Evolutionary conservation across 2,888 invertebrate genomes (phyloP).

Genomic region (Ectemnius continuus): DNA sequence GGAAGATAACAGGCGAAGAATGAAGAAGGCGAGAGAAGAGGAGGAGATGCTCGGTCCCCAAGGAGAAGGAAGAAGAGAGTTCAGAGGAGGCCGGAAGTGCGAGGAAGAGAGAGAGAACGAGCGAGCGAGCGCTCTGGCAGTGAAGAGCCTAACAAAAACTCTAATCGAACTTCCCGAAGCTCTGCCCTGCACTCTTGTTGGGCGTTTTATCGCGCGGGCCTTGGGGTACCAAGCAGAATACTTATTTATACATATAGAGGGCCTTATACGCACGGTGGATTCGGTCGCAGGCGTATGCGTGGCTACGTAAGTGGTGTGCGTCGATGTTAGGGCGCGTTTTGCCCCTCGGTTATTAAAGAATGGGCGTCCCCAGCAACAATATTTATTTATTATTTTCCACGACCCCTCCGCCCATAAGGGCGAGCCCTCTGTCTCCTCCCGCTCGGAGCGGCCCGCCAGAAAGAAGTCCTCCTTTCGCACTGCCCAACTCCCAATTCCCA

Average conservation of each 20-base stretch:
- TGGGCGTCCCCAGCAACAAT: constrained; percentile 63
- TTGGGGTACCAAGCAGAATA: constrained; percentile 50
- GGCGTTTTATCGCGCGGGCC: constrained; percentile 56
- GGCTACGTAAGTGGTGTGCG: background rate
- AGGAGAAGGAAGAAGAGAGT: constrained; percentile 32
- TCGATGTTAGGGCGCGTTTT: constrained; percentile 30
- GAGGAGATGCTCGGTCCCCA: constrained; percentile 19
- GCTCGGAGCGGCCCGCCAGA: constrained; percentile 11
- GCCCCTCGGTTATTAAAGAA: constrained; percentile 65
- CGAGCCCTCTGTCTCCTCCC: constrained; percentile 33
- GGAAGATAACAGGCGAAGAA: constrained; percentile 26
- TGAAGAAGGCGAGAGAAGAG: constrained; percentile 6
- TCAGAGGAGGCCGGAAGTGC: constrained; percentile 33
- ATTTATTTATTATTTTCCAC: constrained; percentile 67
- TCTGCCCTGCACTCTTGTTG: constrained; percentile 53
- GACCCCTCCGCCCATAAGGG: constrained; percentile 51
- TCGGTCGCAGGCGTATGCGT: constrained; percentile 4
- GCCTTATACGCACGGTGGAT: background rate
- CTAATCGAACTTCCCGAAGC: constrained; percentile 71
- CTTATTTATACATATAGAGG: constrained; percentile 47
- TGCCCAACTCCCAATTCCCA: background rate
- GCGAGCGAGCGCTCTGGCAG: no score
- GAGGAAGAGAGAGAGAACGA: constrained; percentile 16
- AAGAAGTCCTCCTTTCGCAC: constrained; percentile 15
- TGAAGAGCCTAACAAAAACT: constrained; percentile 63